Percentiles rank a stretch among this genome's conserved stretches.
Conservation (phyloP, 2,797 vertebrate genomes). For the Pangasius sanitwongsei region DNA sequence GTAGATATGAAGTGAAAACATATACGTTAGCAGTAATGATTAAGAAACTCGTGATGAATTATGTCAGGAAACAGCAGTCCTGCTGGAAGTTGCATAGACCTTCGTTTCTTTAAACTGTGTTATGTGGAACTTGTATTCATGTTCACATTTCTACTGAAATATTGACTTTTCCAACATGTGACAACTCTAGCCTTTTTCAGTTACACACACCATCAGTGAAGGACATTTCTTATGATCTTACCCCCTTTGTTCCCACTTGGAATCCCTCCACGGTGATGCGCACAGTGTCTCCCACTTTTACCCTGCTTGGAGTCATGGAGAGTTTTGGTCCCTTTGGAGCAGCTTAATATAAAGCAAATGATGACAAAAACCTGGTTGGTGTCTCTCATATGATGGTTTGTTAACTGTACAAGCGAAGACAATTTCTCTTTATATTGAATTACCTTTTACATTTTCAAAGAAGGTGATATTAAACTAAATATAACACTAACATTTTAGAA, state of each 20-base stretch:
- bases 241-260: constrained; percentile 79
- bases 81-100: background rate
- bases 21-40: background rate
- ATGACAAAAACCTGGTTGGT: background rate
- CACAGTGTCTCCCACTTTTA: constrained; percentile 89
- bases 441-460: background rate
- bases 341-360: constrained; percentile 69
- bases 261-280: constrained; percentile 87
- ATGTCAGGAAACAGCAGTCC: background rate
- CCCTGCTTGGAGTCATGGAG: constrained; percentile 81
- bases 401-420: background rate
- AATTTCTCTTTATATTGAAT: background rate
- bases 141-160: background rate
- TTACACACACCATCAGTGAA: background rate
- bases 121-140: background rate
- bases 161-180: background rate
- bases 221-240: constrained; percentile 58
- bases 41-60: background rate
- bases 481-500: background rate
- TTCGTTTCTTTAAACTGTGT: background rate
- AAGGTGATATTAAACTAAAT: background rate
- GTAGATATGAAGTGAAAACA: background rate
- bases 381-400: background rate
- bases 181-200: background rate
- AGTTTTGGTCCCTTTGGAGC: constrained; percentile 91